Conservation (phyloP, 2,888 invertebrate genomes). For the Xylota segnis region DNA sequence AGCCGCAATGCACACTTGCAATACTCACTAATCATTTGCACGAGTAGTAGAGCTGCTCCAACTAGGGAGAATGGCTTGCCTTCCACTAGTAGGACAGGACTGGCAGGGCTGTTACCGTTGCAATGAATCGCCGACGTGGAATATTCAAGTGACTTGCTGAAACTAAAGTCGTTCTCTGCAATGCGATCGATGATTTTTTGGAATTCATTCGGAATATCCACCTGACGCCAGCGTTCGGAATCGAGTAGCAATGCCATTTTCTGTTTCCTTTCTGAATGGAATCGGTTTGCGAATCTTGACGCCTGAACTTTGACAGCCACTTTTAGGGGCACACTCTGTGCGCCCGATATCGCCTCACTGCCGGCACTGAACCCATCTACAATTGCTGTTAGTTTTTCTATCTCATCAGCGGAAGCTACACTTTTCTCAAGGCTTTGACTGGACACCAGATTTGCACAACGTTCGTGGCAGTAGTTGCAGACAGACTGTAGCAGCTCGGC, state of each 20-base stretch:
- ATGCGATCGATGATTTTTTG: conserved; percentile 93
- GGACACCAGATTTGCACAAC: conserved; percentile 94
- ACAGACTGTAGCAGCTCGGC: conserved; percentile 92
- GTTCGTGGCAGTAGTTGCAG: conserved; percentile 96
- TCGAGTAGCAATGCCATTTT: conserved; percentile 94
- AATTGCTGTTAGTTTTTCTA: conserved; percentile 90
- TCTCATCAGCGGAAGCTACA: conserved; percentile 90
- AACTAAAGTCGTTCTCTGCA: conserved; percentile 84
- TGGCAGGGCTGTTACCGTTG: conserved; percentile 83
- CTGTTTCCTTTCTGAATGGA: conserved; percentile 94
- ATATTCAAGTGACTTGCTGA: conserved; percentile 75
- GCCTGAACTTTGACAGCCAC: conserved; percentile 95
- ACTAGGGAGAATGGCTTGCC: conserved; percentile 91
- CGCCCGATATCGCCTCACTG: conserved; percentile 91
- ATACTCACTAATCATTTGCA: conserved; percentile 96
- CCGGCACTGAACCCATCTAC: conserved; percentile 92
- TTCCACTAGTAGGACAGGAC: conserved; percentile 87
- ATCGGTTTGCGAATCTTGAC: conserved; percentile 94
- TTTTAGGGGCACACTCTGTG: conserved; percentile 91
- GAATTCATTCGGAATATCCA: conserved; percentile 95
- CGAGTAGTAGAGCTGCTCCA: conserved; percentile 93
- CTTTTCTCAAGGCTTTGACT: conserved; percentile 90
- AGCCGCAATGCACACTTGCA: conserved; percentile 92
- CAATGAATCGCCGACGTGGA: conserved; percentile 71
- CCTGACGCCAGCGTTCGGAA: conserved; percentile 96